Percentiles rank a stretch among this genome's conserved stretches.
phyloP scores from a whole-genome alignment of 2,113 vertebrate genomes.

The Odocoileus hemionus region DNA sequence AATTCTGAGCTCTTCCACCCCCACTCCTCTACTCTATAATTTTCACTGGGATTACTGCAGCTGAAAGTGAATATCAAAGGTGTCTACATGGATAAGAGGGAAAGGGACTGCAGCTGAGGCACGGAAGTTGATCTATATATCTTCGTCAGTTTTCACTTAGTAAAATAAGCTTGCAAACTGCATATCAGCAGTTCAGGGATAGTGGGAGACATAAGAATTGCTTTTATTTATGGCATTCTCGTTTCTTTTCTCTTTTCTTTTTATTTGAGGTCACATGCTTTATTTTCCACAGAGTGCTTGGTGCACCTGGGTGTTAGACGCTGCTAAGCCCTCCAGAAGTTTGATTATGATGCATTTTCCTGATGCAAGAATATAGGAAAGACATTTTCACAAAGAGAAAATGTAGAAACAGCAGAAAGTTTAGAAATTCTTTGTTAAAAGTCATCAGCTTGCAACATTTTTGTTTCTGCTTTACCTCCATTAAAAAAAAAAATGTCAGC shows the following conservation, averaged over 20 bases:
- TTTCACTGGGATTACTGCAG: background rate
- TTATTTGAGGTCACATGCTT: background rate
- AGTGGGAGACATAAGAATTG: background rate
- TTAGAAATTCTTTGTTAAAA: background rate
- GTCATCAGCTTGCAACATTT: background rate
- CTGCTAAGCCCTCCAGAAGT: background rate
- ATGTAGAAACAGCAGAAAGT: background rate
- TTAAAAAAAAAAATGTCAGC: background rate
- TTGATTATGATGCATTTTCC: background rate
- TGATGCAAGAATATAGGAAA: background rate
- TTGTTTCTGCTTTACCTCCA: background rate
- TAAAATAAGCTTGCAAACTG: background rate
- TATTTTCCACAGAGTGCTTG: background rate
- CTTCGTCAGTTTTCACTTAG: background rate
- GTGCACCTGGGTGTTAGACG: background rate
- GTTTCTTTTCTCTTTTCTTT: background rate
- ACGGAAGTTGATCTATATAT: background rate
- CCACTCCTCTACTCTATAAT: rapidly evolving
- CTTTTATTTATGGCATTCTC: background rate
- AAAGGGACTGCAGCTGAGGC: background rate
- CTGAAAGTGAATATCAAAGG: background rate
- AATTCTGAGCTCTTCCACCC: background rate
- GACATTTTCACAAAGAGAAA: background rate
- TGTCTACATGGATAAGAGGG: background rate
- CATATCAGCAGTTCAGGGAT: background rate